A percentile compares a stretch with the other conserved stretches of the same genome.
Conservation (phyloP, 2,797 vertebrate genomes). For the Rhyacichthys aspro region DNA sequence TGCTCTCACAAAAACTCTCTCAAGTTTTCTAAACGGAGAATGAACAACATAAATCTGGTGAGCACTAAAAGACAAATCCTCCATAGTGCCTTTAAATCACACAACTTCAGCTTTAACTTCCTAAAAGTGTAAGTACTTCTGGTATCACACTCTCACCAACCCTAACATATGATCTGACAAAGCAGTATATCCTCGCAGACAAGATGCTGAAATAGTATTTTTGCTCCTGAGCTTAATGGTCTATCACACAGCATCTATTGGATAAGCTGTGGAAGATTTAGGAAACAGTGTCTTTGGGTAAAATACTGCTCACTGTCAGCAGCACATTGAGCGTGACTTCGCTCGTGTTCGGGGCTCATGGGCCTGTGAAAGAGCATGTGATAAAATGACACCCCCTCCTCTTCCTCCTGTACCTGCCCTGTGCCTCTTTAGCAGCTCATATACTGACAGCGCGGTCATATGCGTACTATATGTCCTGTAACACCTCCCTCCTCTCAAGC, state of each 20-base stretch:
- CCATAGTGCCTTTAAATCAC: background rate
- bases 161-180: background rate
- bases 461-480: background rate
- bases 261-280: background rate
- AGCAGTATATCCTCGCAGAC: background rate
- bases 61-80: background rate
- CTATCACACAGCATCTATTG: background rate
- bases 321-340: slow-evolving; percentile 34
- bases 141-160: background rate
- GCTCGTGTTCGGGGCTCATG: slow-evolving; percentile 19
- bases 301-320: slow-evolving; percentile 9
- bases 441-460: too few species aligned
- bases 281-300: background rate
- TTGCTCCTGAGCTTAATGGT: slow-evolving; percentile 2
- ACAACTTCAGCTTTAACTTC: background rate
- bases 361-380: slow-evolving; percentile 36
- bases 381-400: slow-evolving; percentile 33
- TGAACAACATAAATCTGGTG: too few species aligned
- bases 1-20: too few species aligned
- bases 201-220: slow-evolving; percentile 11
- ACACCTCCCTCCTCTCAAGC: slow-evolving; percentile 6
- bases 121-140: background rate
- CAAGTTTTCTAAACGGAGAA: too few species aligned
- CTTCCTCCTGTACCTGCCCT: slow-evolving; percentile 8
- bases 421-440: background rate